Evolutionary conservation across 2,888 invertebrate species (phyloP), one percentile per base, ranked within the genome.

Genomic region (Dryomyza anilis): DNA sequence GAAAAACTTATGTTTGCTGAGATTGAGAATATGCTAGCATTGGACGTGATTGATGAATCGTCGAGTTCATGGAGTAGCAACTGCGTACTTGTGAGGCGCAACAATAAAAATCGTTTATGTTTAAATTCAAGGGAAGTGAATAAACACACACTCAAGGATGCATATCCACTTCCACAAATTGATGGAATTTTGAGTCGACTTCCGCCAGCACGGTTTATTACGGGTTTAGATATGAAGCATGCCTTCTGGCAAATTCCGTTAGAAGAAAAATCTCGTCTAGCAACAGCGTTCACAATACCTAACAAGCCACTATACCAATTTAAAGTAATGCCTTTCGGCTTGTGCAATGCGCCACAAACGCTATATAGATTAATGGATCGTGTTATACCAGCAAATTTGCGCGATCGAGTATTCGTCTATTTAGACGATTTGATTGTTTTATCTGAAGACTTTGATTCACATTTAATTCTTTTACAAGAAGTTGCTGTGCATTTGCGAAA

Each of bases 91-190:
- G 71, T 74, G 1, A 56, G 59, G 12, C 75, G 74, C 55, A 43
- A 50, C 19, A 69, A 70, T 0, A 57, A 63, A 50, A 30, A 10
- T 39, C 60, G 74, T 0, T 72, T 76, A 12, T 75, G 75, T 46
- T 63, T 78, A 1, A 76, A 76, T 56, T 75, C 69, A 21, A 45
- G 77, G 2, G 69, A 72, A 36, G 66, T 77, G 0, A 79, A 78
- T 53, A 39, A 53, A n/a, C 29, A 45, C 19, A 45, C 45, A 14
- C 8, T 16, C 16, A 45, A 45, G 19, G 45, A 45, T 19, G 45
- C 45, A 16, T 45, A 45, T 19, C 45, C 45, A 8, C 45, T 45
- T 45, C 45, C 12, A 19, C 45, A 45, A n/a, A 45, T 45, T 8
- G 45, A 45, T 19, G 45, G 45, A 45, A 45, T 45, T 19, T 19